phyloP scores from a whole-genome alignment of 2,113 vertebrate species.

The Vicugna pacos region DNA sequence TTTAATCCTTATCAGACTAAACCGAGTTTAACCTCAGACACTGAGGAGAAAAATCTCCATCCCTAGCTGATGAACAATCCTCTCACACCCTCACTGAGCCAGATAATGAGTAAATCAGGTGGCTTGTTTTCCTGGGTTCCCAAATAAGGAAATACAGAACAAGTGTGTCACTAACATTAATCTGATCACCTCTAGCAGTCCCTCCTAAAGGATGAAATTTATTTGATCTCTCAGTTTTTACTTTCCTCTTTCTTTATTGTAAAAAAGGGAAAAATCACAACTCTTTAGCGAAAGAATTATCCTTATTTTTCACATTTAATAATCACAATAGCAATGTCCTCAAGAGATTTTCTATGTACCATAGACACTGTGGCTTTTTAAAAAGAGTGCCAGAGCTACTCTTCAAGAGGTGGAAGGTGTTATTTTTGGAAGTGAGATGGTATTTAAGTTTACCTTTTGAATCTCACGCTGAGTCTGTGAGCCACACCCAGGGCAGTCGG shows the following conservation, averaged over 20 bases:
- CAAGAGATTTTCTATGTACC: constrained; percentile 46
- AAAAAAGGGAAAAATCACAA: not conserved
- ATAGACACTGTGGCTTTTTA: not conserved
- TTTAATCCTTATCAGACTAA: not conserved
- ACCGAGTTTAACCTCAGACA: not conserved
- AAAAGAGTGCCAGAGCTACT: not conserved
- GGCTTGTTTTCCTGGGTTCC: not conserved
- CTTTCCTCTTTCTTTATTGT: constrained; percentile 59
- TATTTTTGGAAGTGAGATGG: not conserved
- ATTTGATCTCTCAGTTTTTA: not conserved
- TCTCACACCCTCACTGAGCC: not conserved
- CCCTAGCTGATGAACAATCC: rapidly evolving
- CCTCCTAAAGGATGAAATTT: not conserved
- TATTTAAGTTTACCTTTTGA: not conserved
- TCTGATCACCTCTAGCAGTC: not conserved
- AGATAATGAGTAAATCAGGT: constrained; percentile 31
- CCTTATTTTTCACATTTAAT: constrained; percentile 67
- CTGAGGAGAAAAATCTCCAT: not conserved
- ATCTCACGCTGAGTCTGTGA: not conserved
- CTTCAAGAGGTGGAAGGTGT: not conserved
- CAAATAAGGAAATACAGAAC: not conserved
- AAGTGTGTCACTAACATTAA: not conserved
- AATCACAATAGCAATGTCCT: constrained; percentile 62
- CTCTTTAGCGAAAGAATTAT: not conserved
- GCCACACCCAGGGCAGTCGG: rapidly evolving